These are phyloP conservation scores for Hyperopisus bebe DNA, from an alignment of 2,113 vertebrate genomes.

Conservation along the genomic window DNA sequence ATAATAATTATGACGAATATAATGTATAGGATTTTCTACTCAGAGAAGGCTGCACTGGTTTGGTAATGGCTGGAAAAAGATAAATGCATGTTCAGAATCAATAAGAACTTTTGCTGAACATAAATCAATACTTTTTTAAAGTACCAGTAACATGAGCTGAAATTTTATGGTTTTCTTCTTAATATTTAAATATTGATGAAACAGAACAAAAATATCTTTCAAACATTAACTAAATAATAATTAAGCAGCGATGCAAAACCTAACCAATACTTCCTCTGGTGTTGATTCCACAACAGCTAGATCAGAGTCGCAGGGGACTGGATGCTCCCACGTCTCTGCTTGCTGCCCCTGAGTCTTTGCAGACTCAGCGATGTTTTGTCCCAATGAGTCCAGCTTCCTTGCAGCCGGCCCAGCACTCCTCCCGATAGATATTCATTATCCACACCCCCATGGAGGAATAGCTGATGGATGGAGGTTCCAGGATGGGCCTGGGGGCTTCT, in stretches of 20 bases:
- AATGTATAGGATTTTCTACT: neutral
- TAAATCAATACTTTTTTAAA: slow-evolving; percentile 8
- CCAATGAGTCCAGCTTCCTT: neutral
- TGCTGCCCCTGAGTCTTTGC: neutral
- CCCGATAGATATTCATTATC: slow-evolving; percentile 43
- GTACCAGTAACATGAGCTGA: neutral
- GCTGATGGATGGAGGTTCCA: slow-evolving; percentile 46
- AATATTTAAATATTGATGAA: slow-evolving; percentile 2
- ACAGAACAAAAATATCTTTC: neutral
- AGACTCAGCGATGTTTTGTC: neutral
- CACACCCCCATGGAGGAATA: neutral
- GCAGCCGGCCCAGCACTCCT: neutral
- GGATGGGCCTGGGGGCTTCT: slow-evolving; percentile 42
- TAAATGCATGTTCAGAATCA: slow-evolving; percentile 1
- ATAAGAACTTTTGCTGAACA: slow-evolving; percentile 10
- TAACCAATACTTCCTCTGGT: neutral
- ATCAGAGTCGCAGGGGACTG: neutral
- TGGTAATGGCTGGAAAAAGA: neutral
- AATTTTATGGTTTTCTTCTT: slow-evolving; percentile 1
- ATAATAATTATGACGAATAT: neutral
- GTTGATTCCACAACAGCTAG: neutral
- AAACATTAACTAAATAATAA: neutral
- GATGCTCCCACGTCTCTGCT: neutral
- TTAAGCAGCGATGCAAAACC: neutral
- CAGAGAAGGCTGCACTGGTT: neutral